Evolutionary conservation across 2,113 vertebrate species (phyloP), one percentile per base, ranked within the genome.

Genomic region (Serilophus lunatus): DNA sequence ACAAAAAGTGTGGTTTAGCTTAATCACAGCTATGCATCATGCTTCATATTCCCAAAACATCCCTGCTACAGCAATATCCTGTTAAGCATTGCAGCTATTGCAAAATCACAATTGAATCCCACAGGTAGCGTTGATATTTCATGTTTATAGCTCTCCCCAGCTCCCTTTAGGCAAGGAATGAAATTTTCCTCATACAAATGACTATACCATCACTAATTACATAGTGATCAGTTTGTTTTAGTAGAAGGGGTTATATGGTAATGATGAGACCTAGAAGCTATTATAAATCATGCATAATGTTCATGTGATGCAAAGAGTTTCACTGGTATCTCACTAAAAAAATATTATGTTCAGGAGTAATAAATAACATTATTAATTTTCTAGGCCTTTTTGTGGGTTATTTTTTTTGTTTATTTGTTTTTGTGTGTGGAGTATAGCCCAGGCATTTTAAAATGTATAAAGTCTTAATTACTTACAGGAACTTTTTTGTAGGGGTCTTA

Each of bases 61-160:
- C 47, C 1, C 0, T 33, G 18, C 36, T 47, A n/a, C 45, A 88
- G 65, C 54, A 90, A 16, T 9, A 47, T 1, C 1, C 18, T 36
- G 2, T 56, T 35, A 57, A 60, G 18, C 44, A n/a, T 24, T 13
- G 8, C 53, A 76, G 33, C 35, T 71, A 35, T 4, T 36, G 66
- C 57, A 82, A 82, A 90, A 51, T 2, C 75, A 49, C 47, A 63
- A 13, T 6, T 45, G 24, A 87, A 78, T 66, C 81, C 69, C 78
- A 66, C 49, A 33, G 31, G 33, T 18, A 74, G 54, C 44, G 54
- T 9, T 23, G 42, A 13, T 92, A 68, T 31, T 85, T 88, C 57
- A 60, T 11, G 22, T 59, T 92, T 59, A 59, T 26, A 50, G 75
- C 29, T 87, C 38, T 64, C 24, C 12, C 8, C 38, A 45, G 42